Conservation (phyloP, 2,888 invertebrate genomes). For the Machimus atricapillus region DNA sequence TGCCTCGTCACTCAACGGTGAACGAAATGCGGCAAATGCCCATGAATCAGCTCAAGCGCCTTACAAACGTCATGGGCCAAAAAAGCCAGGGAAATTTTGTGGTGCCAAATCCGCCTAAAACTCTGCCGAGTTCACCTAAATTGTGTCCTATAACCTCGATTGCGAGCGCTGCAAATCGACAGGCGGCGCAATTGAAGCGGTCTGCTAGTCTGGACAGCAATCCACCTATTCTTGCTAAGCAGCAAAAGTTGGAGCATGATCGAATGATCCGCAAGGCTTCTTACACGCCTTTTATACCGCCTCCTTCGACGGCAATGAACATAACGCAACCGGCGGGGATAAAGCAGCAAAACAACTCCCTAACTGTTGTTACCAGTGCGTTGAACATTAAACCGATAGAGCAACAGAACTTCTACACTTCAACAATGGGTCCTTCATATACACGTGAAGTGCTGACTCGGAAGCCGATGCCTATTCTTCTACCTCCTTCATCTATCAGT, state of each 20-base stretch:
- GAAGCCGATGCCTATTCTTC: constrained; percentile 50
- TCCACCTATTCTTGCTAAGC: constrained; percentile 49
- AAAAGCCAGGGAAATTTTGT: constrained; percentile 51
- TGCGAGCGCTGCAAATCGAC: constrained; percentile 58
- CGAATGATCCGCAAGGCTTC: constrained; percentile 48
- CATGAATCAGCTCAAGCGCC: constrained; percentile 26
- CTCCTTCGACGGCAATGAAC: not conserved
- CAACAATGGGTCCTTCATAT: constrained; percentile 52
- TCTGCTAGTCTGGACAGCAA: constrained; percentile 57
- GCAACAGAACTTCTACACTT: constrained; percentile 52
- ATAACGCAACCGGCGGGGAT: not conserved
- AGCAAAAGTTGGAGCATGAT: constrained; percentile 54
- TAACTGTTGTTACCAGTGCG: not conserved
- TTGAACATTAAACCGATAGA: constrained; percentile 41
- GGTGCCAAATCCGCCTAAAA: constrained; percentile 55
- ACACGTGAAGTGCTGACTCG: constrained; percentile 51
- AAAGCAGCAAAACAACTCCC: not conserved
- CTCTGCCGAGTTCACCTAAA: constrained; percentile 50
- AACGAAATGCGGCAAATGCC: not conserved
- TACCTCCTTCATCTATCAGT: constrained; percentile 57
- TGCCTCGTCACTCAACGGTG: constrained; percentile 5
- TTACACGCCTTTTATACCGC: constrained; percentile 46
- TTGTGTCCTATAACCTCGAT: constrained; percentile 56
- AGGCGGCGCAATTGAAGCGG: constrained; percentile 54
- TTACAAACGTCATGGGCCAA: not conserved